These are phyloP conservation scores for Calliopsis andreniformis DNA, from an alignment of 1,140 invertebrate species.

Conservation along the genomic window DNA sequence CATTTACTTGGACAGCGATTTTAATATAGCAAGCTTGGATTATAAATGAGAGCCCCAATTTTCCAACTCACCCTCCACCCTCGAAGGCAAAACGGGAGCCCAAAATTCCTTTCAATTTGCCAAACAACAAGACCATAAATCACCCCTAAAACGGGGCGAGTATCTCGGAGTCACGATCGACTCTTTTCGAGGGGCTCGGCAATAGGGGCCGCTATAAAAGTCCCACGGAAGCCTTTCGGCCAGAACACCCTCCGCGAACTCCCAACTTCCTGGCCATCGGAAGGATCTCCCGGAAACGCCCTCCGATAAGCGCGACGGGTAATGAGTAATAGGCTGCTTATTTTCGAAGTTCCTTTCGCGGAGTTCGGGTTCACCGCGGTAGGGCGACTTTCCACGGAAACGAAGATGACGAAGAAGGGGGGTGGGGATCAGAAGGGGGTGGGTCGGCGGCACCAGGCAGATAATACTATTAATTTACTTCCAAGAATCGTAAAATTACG, in stretches of 20 bases:
- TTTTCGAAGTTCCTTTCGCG: slow-evolving; percentile 70
- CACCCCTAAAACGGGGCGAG: background rate
- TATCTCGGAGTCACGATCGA: background rate
- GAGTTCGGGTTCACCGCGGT: background rate
- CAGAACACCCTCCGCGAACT: slow-evolving; percentile 4
- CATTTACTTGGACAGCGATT: too few species aligned
- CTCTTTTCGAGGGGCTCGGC: background rate
- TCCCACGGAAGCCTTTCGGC: background rate
- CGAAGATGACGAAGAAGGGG: slow-evolving; percentile 8
- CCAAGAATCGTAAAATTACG: slow-evolving; percentile 79
- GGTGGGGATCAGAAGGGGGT: background rate
- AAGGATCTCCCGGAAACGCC: slow-evolving; percentile 44
- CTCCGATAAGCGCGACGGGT: slow-evolving; percentile 63
- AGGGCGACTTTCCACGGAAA: background rate
- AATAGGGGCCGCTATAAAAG: background rate
- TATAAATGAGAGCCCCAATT: background rate
- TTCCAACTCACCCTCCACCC: background rate
- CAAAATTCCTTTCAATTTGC: slow-evolving; percentile 14
- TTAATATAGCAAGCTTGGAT: too few species aligned
- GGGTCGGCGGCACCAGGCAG: slow-evolving; percentile 61
- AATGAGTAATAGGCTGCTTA: slow-evolving; percentile 76
- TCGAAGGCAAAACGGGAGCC: background rate
- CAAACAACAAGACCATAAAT: slow-evolving; percentile 19
- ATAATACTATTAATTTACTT: slow-evolving; percentile 80
- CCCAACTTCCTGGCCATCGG: slow-evolving; percentile 15